Conservation (phyloP, 2,113 vertebrate species). For the Spizaetus ornatus region DNA sequence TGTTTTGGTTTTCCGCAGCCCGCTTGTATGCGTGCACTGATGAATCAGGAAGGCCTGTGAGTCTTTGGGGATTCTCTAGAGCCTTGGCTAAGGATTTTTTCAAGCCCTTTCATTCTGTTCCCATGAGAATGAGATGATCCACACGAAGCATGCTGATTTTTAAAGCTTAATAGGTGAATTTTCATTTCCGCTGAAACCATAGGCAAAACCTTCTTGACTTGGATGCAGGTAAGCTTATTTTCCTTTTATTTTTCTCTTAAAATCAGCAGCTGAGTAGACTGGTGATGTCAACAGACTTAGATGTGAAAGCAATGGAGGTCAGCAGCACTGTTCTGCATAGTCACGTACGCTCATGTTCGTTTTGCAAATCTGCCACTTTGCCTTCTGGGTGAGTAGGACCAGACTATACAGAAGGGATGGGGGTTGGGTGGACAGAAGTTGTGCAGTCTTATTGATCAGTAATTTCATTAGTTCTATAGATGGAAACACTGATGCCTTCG, state of each 20-base stretch:
- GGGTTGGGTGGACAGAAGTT: neutral
- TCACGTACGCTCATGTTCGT: neutral
- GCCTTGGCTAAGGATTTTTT: neutral
- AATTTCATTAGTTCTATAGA: neutral
- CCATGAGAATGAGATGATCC: neutral
- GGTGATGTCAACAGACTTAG: neutral
- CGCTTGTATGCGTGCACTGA: rapidly evolving
- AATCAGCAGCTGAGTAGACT: neutral
- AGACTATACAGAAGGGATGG: neutral
- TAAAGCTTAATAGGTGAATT: neutral
- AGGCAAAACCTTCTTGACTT: neutral
- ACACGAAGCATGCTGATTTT: neutral
- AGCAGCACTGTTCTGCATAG: neutral
- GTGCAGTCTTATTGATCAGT: neutral
- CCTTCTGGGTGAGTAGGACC: neutral
- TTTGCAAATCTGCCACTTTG: neutral
- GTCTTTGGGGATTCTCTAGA: neutral
- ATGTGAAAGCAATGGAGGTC: neutral
- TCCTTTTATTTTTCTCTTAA: neutral
- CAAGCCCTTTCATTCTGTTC: neutral
- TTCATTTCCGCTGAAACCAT: neutral
- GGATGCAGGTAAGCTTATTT: neutral
- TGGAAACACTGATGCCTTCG: neutral
- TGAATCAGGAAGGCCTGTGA: neutral
- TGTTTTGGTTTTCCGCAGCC: neutral